phyloP scores from a whole-genome alignment of 2,113 vertebrate species.

The Cebus imitator region DNA sequence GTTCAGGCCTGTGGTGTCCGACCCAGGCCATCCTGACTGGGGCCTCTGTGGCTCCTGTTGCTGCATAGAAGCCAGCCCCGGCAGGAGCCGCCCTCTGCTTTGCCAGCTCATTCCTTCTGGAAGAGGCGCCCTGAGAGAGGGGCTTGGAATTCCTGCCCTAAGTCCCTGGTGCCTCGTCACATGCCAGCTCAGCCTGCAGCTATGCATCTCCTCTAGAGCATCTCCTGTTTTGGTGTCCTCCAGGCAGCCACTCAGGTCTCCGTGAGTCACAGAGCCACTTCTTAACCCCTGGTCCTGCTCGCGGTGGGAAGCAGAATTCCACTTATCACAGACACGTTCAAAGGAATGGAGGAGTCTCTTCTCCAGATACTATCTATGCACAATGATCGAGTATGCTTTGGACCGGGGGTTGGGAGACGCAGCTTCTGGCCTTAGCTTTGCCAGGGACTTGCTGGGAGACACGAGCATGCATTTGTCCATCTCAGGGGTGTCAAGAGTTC shows the following conservation, averaged over 20 bases:
- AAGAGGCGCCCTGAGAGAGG: neutral
- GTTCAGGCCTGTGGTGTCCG: neutral
- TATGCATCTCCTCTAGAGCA: neutral
- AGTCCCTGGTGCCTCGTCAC: neutral
- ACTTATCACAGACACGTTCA: accelerated
- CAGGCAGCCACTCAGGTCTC: neutral
- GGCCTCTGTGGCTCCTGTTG: neutral
- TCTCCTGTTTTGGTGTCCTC: conserved; percentile 64
- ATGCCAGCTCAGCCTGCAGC: conserved; percentile 50
- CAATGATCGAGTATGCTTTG: neutral
- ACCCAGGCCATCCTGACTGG: neutral
- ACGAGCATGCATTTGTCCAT: neutral
- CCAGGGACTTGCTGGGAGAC: no score
- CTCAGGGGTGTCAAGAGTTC: neutral
- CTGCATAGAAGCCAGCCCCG: accelerated
- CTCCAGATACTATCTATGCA: accelerated
- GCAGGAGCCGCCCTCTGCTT: accelerated
- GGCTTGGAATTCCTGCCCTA: neutral
- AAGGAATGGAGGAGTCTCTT: accelerated
- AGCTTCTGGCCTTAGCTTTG: neutral
- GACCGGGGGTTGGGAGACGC: accelerated
- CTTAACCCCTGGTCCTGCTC: neutral
- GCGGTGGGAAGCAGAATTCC: neutral
- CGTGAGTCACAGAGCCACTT: neutral
- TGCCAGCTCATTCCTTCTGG: neutral